phyloP scores from a whole-genome alignment of 2,888 invertebrate genomes.

The Torymus aiolomorphi region DNA sequence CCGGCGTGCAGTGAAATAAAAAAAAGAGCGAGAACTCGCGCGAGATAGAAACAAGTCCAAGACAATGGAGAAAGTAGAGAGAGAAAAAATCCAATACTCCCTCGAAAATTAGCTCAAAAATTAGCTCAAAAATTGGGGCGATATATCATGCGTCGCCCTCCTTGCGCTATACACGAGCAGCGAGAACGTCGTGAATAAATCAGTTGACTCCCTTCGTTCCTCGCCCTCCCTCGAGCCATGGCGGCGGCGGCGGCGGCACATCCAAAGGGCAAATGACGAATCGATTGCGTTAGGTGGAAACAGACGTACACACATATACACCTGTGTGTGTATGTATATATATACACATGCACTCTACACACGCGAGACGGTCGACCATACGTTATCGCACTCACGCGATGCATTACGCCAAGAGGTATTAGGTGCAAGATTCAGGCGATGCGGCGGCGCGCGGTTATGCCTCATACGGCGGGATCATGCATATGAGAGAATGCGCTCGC shows the following conservation, averaged over 20 bases:
- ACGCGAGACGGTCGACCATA: conserved; percentile 26
- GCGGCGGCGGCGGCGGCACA: too few species aligned
- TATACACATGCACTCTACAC: not conserved
- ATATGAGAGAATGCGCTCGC: not conserved
- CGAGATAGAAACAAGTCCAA: too few species aligned
- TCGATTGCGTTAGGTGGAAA: conserved; percentile 57
- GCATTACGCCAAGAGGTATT: conserved; percentile 56
- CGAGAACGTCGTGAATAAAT: conserved; percentile 43
- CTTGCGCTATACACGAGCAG: conserved; percentile 7
- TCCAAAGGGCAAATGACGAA: conserved; percentile 59
- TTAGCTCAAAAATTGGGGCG: conserved; percentile 14
- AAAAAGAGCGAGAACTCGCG: too few species aligned
- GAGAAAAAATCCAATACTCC: too few species aligned
- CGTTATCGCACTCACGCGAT: conserved; percentile 56
- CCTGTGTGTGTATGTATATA: not conserved
- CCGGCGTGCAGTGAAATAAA: too few species aligned
- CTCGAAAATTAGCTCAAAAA: not conserved
- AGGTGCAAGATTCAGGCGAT: conserved; percentile 52
- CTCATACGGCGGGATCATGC: conserved; percentile 43
- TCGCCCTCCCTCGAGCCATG: not conserved
- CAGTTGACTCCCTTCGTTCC: conserved; percentile 13
- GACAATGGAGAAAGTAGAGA: too few species aligned
- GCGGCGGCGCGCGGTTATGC: conserved; percentile 27
- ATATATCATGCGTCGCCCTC: conserved; percentile 19
- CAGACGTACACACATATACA: conserved; percentile 27